Percentiles rank a stretch among this genome's conserved stretches.
Conservation (phyloP, 2,113 vertebrate species). For the Myotis davidii region DNA sequence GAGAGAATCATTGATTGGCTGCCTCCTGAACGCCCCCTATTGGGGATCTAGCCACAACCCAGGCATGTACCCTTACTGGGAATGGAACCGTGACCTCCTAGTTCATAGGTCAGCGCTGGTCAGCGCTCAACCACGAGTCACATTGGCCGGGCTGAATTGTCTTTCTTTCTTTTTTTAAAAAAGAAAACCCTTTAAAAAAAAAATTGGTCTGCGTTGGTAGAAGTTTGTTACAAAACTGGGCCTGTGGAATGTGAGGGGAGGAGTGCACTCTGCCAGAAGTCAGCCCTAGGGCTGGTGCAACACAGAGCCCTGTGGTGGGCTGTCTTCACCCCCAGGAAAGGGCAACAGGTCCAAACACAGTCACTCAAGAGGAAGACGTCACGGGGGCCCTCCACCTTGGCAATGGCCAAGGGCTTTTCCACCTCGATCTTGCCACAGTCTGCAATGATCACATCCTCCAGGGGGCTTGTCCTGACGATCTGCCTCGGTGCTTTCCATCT, state of each 20-base stretch:
- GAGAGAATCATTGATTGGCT: too few species aligned
- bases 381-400: conserved; percentile 89
- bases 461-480: conserved; percentile 92
- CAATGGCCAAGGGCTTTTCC: conserved; percentile 93
- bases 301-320: neutral
- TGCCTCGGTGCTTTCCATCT: conserved; percentile 93
- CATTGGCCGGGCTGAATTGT: neutral
- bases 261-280: conserved; percentile 18
- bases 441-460: conserved; percentile 91
- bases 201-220: conserved; percentile 44
- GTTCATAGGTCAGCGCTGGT: too few species aligned
- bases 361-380: neutral
- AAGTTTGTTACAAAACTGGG: conserved; percentile 71
- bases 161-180: too few species aligned
- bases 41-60: too few species aligned
- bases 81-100: too few species aligned
- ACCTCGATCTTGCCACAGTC: conserved; percentile 93
- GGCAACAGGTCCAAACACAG: neutral
- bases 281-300: neutral
- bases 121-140: too few species aligned
- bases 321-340: neutral
- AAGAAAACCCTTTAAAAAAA: neutral
- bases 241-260: conserved; percentile 52
- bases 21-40: too few species aligned
- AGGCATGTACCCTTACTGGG: too few species aligned